Evolutionary conservation across 2,797 vertebrate species (phyloP).

Genomic region (Merluccius polli): DNA sequence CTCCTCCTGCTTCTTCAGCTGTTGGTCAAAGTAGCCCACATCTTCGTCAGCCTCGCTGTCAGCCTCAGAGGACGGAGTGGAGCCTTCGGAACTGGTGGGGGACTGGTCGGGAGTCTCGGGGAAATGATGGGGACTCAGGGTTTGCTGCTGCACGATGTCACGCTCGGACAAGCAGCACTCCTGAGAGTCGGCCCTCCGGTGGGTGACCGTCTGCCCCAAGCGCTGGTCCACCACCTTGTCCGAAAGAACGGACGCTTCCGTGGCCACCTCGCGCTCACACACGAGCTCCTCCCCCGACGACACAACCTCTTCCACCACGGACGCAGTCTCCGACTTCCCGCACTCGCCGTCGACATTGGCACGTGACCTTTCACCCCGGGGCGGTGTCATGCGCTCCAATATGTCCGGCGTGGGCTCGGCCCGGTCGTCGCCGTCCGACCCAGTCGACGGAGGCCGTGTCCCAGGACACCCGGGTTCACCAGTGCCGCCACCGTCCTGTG

Average conservation of each 20-base stretch:
- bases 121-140: background rate
- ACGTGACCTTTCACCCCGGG: background rate
- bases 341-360: background rate
- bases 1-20: background rate
- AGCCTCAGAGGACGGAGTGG: background rate
- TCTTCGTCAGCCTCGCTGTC: background rate
- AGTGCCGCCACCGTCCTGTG: background rate
- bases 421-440: background rate
- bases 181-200: too few species aligned
- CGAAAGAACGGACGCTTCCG: background rate
- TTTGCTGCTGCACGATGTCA: background rate
- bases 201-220: background rate
- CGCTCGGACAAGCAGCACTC: background rate
- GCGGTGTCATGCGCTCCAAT: background rate
- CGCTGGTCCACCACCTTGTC: background rate
- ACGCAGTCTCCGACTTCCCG: background rate
- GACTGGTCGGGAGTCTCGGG: background rate
- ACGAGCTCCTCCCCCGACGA: background rate
- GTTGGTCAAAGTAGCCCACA: too few species aligned
- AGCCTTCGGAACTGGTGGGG: background rate
- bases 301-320: background rate
- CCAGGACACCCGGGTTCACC: background rate
- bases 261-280: background rate
- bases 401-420: conserved; percentile 2
- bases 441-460: background rate